Conservation (phyloP, 2,113 vertebrate genomes). For the Actinemys pallida region DNA sequence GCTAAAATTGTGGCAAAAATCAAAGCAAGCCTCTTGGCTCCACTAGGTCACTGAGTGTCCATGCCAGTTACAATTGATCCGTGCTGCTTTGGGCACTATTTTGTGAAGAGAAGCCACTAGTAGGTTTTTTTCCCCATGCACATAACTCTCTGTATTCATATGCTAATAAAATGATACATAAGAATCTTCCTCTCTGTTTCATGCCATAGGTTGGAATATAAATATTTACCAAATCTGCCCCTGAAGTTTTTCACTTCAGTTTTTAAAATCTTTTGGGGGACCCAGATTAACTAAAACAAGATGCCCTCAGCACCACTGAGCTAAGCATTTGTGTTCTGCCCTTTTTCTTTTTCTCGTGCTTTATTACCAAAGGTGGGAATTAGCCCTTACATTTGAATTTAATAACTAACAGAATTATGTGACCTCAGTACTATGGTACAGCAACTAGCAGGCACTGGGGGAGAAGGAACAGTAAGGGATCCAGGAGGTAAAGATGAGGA, state of each 20-base stretch:
- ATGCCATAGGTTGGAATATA: neutral
- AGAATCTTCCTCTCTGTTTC: neutral
- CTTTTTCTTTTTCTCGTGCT: neutral
- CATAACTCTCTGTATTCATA: conserved; percentile 18
- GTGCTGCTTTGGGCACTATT: conserved; percentile 21
- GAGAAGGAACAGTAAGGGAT: neutral
- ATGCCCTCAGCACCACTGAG: neutral
- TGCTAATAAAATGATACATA: neutral
- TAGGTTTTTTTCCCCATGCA: neutral
- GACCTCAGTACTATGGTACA: neutral
- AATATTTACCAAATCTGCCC: neutral
- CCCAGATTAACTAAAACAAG: neutral
- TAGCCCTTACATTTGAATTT: neutral
- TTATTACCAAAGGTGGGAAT: neutral
- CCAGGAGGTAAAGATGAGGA: neutral
- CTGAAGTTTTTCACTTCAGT: neutral
- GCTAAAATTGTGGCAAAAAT: conserved; percentile 41
- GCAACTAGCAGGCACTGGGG: neutral
- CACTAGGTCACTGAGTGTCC: conserved; percentile 16
- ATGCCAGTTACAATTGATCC: neutral
- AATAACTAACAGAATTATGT: neutral
- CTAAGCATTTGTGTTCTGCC: fast-evolving
- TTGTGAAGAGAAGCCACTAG: conserved; percentile 29
- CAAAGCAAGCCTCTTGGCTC: neutral
- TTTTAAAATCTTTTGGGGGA: neutral